A percentile compares a stretch with the other conserved stretches of the same genome.
Conservation (phyloP, 2,113 vertebrate species). For the Sardina pilchardus region DNA sequence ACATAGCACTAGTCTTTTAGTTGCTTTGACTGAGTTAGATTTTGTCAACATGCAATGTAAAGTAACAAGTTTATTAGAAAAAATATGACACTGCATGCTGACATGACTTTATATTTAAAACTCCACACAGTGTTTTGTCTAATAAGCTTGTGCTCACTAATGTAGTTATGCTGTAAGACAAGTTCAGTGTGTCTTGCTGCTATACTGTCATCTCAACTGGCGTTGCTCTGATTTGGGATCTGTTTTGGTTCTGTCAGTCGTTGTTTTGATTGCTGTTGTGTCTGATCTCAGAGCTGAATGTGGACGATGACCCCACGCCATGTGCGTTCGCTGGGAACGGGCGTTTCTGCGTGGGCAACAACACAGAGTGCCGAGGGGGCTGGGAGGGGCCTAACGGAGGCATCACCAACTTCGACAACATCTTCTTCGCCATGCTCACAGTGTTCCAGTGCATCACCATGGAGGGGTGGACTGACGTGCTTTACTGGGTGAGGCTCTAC, state of each 20-base stretch:
- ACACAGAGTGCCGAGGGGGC: slow-evolving; percentile 78
- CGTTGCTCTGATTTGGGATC: neutral
- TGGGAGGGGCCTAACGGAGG: slow-evolving; percentile 90
- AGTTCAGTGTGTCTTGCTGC: neutral
- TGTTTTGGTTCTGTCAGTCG: neutral
- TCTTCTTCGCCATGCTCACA: slow-evolving; percentile 91
- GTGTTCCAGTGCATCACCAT: slow-evolving; percentile 93
- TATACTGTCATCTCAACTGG: neutral
- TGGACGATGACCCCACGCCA: slow-evolving; percentile 85
- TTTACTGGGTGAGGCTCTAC: slow-evolving; percentile 80
- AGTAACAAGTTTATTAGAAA: too few relatives aligned
- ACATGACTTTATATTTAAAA: neutral
- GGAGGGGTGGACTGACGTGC: slow-evolving; percentile 90
- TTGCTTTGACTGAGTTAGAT: too few relatives aligned
- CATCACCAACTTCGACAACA: slow-evolving; percentile 93
- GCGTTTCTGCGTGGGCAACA: slow-evolving; percentile 76
- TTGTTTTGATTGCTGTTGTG: neutral
- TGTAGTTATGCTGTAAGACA: neutral
- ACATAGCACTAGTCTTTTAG: too few relatives aligned
- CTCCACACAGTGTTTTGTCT: too few relatives aligned
- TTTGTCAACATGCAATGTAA: too few relatives aligned
- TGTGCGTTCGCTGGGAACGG: slow-evolving; percentile 84
- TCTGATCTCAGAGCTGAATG: slow-evolving; percentile 67
- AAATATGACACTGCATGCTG: too few relatives aligned
- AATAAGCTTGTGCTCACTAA: neutral